Conservation (phyloP, 2,113 vertebrate genomes). For the Crotalus helleri region DNA sequence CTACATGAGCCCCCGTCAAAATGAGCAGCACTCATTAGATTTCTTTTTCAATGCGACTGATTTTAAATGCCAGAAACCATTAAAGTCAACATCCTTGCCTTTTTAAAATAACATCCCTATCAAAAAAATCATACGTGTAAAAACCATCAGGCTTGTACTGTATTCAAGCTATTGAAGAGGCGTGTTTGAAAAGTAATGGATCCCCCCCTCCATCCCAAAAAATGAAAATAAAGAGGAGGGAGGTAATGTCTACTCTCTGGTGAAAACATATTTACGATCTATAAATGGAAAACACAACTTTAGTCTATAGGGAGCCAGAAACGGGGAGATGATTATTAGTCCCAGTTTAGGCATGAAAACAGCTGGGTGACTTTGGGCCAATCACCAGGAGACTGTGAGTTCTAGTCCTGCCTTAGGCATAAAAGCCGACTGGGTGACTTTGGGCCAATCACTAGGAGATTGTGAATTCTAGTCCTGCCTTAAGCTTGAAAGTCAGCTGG, state of each 20-base stretch:
- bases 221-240: not conserved
- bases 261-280: not conserved
- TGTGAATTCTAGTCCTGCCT: no score
- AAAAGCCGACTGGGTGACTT: no score
- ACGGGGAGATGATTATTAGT: no score
- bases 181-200: not conserved
- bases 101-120: not conserved
- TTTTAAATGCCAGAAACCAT: not conserved
- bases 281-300: not conserved
- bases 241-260: not conserved
- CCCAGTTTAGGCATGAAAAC: no score
- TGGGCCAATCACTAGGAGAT: no score
- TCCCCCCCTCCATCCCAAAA: not conserved
- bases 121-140: not conserved
- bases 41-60: not conserved
- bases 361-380: no score
- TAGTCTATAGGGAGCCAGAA: no score
- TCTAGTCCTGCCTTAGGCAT: no score
- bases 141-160: not conserved
- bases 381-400: no score
- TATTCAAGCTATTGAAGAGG: not conserved
- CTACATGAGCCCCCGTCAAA: not conserved
- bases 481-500: accelerated
- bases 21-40: not conserved
- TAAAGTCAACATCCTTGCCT: not conserved